phyloP scores from a whole-genome alignment of 2,797 vertebrate genomes.

The Takifugu rubripes region DNA sequence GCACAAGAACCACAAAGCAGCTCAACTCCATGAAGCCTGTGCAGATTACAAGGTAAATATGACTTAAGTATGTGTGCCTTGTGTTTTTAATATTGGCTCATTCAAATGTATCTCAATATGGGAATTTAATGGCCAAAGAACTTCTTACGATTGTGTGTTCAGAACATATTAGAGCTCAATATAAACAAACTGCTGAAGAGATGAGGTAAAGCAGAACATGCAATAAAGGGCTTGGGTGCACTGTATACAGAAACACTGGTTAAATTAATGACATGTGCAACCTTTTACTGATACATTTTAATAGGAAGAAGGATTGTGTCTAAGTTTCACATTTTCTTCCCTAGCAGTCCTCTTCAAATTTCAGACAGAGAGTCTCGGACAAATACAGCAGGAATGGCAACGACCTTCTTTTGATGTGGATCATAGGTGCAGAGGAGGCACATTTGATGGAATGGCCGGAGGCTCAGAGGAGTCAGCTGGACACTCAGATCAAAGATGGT shows the following conservation, averaged over 20 bases:
- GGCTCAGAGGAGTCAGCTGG: constrained; percentile 52
- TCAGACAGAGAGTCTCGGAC: constrained; percentile 64
- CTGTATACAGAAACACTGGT: constrained; percentile 70
- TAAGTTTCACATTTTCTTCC: neutral
- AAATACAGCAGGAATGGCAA: constrained; percentile 75
- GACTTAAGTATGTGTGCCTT: neutral
- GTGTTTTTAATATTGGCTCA: neutral
- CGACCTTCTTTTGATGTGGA: constrained; percentile 75
- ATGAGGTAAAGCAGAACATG: constrained; percentile 59
- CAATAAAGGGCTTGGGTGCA: constrained; percentile 66
- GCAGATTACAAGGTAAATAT: constrained; percentile 66
- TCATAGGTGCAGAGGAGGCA: constrained; percentile 71
- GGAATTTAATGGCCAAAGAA: constrained; percentile 6
- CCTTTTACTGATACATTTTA: neutral
- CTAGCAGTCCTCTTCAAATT: constrained; percentile 64
- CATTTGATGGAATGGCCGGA: constrained; percentile 69
- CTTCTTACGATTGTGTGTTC: constrained; percentile 38
- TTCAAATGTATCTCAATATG: neutral
- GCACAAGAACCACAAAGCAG: constrained; percentile 69
- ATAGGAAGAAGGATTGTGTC: neutral
- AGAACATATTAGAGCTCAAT: constrained; percentile 62
- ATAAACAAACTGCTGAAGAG: constrained; percentile 63
- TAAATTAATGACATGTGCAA: constrained; percentile 10
- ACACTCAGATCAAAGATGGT: constrained; percentile 64
- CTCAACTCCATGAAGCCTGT: constrained; percentile 67